Evolutionary conservation across 2,113 vertebrate species (phyloP).

Genomic region (Lontra canadensis): DNA sequence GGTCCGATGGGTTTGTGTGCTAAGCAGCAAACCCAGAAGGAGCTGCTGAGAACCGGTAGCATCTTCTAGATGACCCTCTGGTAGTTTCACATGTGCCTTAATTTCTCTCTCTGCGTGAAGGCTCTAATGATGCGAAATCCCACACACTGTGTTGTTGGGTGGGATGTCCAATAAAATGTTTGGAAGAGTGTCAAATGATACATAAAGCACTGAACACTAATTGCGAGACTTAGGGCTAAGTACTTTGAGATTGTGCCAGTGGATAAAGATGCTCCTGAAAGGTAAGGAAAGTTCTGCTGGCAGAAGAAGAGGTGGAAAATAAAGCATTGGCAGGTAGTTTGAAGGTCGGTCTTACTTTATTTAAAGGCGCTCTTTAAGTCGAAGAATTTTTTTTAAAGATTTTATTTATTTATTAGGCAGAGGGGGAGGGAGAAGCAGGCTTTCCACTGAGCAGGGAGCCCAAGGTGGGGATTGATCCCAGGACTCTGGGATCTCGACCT

Average conservation of each 20-base stretch:
- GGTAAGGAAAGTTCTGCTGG: conserved; percentile 55
- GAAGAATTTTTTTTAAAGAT: not conserved
- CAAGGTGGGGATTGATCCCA: not conserved
- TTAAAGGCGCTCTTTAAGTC: not conserved
- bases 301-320: conserved; percentile 50
- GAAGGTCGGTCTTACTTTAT: conserved; percentile 22
- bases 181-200: conserved; percentile 55
- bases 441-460: too few relatives aligned
- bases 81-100: conserved; percentile 12
- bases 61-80: conserved; percentile 14
- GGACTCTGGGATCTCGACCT: not conserved
- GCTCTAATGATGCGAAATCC: conserved; percentile 26
- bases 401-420: not conserved
- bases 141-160: conserved; percentile 57
- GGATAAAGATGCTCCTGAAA: conserved; percentile 56
- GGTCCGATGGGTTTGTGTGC: conserved; percentile 21
- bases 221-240: conserved; percentile 41
- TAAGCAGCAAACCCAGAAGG: conserved; percentile 5
- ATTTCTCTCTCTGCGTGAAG: conserved; percentile 22
- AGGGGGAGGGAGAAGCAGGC: not conserved
- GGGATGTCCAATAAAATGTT: conserved; percentile 59
- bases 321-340: conserved; percentile 23
- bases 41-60: not conserved
- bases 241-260: conserved; percentile 70
- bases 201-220: conserved; percentile 56